Percentiles rank a stretch among this genome's conserved stretches.
These are phyloP conservation scores for Polyommatus iphigenia DNA, from an alignment of 2,888 invertebrate genomes.

Conservation along the genomic window DNA sequence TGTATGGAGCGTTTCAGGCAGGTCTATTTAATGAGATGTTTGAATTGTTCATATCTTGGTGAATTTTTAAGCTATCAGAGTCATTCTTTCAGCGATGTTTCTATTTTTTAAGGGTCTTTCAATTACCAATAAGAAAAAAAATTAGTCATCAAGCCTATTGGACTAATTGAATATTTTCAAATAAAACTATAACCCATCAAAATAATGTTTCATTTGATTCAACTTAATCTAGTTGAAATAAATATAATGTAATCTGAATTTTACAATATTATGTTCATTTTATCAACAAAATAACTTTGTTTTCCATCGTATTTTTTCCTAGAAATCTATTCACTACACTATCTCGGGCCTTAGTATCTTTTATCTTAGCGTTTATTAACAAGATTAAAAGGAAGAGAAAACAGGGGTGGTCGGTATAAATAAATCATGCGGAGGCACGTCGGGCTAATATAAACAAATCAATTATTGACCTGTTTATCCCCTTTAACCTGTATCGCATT, in stretches of 20 bases:
- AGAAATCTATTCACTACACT: neutral
- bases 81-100: too few species aligned
- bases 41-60: too few species aligned
- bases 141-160: too few species aligned
- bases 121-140: too few species aligned
- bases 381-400: constrained; percentile 11
- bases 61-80: too few species aligned
- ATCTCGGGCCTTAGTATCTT: neutral
- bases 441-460: constrained; percentile 14
- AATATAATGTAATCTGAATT: neutral
- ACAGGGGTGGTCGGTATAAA: neutral
- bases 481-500: neutral
- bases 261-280: too few species aligned
- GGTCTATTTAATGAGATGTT: too few species aligned
- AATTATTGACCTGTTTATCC: neutral
- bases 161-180: neutral
- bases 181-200: neutral
- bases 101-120: too few species aligned
- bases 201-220: too few species aligned
- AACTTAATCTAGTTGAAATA: neutral
- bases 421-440: constrained; percentile 10
- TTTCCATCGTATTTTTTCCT: neutral
- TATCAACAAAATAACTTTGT: neutral
- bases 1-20: too few species aligned
- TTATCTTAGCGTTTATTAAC: constrained; percentile 10